A percentile compares a stretch with the other conserved stretches of the same genome.
These are phyloP conservation scores for Thalassarche chlororhynchos DNA, from an alignment of 2,113 vertebrate species.

Conservation along the genomic window DNA sequence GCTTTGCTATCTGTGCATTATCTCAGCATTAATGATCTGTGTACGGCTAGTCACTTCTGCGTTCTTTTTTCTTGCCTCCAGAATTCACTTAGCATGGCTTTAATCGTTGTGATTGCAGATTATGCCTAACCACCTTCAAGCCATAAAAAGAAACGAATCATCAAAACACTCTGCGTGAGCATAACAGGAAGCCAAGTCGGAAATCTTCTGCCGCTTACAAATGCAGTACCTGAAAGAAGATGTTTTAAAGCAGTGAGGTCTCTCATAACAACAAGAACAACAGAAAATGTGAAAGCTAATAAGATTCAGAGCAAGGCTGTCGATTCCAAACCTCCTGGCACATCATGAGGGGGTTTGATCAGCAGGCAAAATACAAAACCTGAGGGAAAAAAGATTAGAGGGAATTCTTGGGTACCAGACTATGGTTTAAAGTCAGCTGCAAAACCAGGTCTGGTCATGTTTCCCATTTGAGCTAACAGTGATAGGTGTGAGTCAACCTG, in stretches of 20 bases:
- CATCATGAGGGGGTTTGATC: neutral
- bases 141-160: neutral
- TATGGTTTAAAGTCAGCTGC: neutral
- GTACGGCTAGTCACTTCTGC: neutral
- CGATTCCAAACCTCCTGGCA: neutral
- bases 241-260: neutral
- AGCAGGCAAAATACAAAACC: neutral
- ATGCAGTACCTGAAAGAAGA: neutral
- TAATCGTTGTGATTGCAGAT: neutral
- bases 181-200: neutral
- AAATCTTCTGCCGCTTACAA: neutral
- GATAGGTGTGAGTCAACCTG: neutral
- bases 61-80: neutral
- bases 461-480: neutral
- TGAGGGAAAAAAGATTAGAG: neutral
- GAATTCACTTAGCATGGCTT: neutral
- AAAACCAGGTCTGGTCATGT: neutral
- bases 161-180: neutral
- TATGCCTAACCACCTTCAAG: neutral
- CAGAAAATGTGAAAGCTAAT: neutral
- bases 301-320: too few relatives aligned
- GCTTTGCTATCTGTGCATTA: neutral
- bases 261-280: neutral
- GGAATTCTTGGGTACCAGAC: neutral
- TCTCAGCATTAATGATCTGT: neutral